Evolutionary conservation across 2,888 invertebrate genomes (phyloP).

Genomic region (Boloria selene): DNA sequence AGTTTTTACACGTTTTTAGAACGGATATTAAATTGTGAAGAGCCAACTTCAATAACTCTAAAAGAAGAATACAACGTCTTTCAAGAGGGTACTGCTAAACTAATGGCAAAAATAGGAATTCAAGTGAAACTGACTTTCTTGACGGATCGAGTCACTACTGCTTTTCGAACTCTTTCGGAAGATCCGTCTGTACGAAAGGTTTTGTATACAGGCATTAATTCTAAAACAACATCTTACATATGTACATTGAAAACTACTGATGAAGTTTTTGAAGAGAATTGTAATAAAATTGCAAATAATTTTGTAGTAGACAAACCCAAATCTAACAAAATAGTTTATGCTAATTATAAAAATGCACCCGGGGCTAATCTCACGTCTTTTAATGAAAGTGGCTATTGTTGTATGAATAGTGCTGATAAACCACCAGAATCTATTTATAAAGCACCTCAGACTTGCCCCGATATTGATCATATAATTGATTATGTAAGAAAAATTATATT

Average conservation of each 20-base stretch:
- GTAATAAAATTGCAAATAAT: conserved; percentile 62
- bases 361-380: conserved; percentile 67
- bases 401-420: conserved; percentile 66
- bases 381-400: conserved; percentile 68
- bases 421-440: conserved; percentile 67
- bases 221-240: conserved; percentile 71
- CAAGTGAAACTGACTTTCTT: conserved; percentile 68
- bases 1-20: conserved; percentile 59
- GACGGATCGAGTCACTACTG: conserved; percentile 64
- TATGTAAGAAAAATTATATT: conserved; percentile 71
- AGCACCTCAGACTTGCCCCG: conserved; percentile 68
- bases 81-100: conserved; percentile 68
- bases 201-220: conserved; percentile 72
- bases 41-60: conserved; percentile 55
- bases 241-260: conserved; percentile 74
- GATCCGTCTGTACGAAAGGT: conserved; percentile 65
- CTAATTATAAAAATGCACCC: conserved; percentile 71
- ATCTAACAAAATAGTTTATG: conserved; percentile 55
- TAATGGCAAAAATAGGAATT: conserved; percentile 68
- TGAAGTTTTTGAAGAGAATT: conserved; percentile 62
- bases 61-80: conserved; percentile 73
- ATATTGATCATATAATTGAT: conserved; percentile 68
- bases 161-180: conserved; percentile 72
- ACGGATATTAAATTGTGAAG: conserved; percentile 52
- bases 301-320: conserved; percentile 55